Percentiles rank a stretch among this genome's conserved stretches.
phyloP scores from a whole-genome alignment of 2,888 invertebrate species.

The Spisula subtruncata region DNA sequence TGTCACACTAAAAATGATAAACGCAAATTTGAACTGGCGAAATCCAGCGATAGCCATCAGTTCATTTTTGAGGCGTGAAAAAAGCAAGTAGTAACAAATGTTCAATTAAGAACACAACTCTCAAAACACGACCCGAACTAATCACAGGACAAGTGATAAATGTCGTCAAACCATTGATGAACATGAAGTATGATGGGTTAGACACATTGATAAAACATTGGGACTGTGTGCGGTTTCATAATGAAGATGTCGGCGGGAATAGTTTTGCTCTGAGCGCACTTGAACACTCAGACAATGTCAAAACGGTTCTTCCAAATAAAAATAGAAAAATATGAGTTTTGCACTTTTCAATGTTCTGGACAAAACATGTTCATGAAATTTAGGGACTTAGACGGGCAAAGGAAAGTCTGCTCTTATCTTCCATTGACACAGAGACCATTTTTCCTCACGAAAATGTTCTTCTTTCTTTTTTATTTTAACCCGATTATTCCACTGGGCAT shows the following conservation, averaged over 20 bases:
- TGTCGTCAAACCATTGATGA: not conserved
- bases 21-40: not conserved
- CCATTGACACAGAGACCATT: not conserved
- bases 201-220: conserved; percentile 16
- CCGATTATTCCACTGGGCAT: too few relatives aligned
- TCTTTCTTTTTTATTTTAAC: too few relatives aligned
- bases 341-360: not conserved
- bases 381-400: not conserved
- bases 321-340: not conserved
- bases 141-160: not conserved
- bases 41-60: conserved; percentile 2
- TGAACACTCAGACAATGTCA: not conserved
- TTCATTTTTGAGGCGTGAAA: not conserved
- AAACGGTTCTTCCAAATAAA: not conserved
- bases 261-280: not conserved
- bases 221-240: not conserved
- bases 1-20: not conserved
- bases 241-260: not conserved
- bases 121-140: conserved; percentile 2
- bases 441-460: too few relatives aligned
- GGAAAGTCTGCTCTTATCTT: not conserved
- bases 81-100: conserved; percentile 15
- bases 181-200: not conserved
- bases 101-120: not conserved
- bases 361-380: not conserved